These are phyloP conservation scores for Monochamus saltuarius DNA, from an alignment of 1,140 invertebrate genomes.

Conservation along the genomic window DNA sequence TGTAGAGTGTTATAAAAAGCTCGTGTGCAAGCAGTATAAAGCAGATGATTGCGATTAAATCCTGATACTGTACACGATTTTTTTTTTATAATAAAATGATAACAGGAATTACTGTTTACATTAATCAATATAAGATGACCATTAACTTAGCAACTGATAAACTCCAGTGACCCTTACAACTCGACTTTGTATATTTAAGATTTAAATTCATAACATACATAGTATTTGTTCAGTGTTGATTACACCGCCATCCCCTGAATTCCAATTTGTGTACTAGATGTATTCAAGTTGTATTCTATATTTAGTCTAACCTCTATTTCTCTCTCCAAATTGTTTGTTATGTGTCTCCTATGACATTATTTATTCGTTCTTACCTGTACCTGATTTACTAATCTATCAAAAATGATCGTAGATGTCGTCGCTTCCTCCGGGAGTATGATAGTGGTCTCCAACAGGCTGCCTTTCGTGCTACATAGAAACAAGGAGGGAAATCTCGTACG, in stretches of 20 bases:
- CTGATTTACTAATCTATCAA: no score
- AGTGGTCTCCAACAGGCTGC: slow-evolving; percentile 86
- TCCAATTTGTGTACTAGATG: background rate
- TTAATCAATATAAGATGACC: slow-evolving; percentile 29
- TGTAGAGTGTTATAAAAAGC: no score
- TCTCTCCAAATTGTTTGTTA: background rate
- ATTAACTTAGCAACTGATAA: slow-evolving; percentile 26
- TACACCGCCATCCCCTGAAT: background rate
- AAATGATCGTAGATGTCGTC: slow-evolving; percentile 46
- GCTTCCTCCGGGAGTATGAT: slow-evolving; percentile 72
- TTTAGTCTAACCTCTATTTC: slow-evolving; percentile 1
- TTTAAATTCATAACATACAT: background rate
- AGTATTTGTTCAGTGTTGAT: background rate
- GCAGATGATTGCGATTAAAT: slow-evolving; percentile 4
- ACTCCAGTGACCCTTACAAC: slow-evolving; percentile 23
- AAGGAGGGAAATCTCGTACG: slow-evolving; percentile 70
- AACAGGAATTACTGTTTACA: slow-evolving; percentile 5
- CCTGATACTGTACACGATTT: slow-evolving; percentile 1
- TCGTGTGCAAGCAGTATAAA: slow-evolving; percentile 4
- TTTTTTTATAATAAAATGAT: slow-evolving; percentile 1
- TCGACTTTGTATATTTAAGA: slow-evolving; percentile 33
- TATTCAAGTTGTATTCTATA: background rate
- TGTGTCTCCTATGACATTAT: background rate
- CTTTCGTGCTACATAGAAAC: slow-evolving; percentile 80
- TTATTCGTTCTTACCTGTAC: no score